phyloP scores from a whole-genome alignment of 92 coral and sea anemone genomes.

The Micromussa lordhowensis region DNA sequence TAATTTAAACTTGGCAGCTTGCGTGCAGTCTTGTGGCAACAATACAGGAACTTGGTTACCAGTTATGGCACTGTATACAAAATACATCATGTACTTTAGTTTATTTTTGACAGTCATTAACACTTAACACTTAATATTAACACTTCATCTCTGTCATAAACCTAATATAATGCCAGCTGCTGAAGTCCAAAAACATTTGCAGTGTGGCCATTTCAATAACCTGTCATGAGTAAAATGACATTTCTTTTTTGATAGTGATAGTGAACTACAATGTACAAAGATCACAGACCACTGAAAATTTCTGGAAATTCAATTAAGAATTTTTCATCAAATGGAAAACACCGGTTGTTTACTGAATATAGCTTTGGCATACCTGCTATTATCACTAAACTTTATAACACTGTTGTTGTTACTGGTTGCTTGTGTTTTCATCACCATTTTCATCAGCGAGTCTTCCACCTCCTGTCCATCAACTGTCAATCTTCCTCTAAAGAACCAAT shows the following conservation, averaged over 20 bases:
- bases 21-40: slow-evolving; percentile 71
- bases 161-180: too few relatives aligned
- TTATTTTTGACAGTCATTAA: background rate
- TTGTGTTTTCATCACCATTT: slow-evolving; percentile 93
- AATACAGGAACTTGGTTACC: slow-evolving; percentile 81
- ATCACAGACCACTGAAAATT: too few relatives aligned
- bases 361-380: slow-evolving; percentile 78
- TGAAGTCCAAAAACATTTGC: too few relatives aligned
- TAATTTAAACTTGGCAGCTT: slow-evolving; percentile 74
- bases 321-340: too few relatives aligned
- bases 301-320: too few relatives aligned
- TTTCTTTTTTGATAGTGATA: too few relatives aligned
- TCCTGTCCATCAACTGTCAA: slow-evolving; percentile 88
- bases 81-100: background rate
- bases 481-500: slow-evolving; percentile 96
- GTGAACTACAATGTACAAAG: too few relatives aligned
- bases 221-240: too few relatives aligned
- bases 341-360: too few relatives aligned
- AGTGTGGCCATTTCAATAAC: too few relatives aligned
- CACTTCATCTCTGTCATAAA: too few relatives aligned
- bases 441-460: slow-evolving; percentile 83
- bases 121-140: too few relatives aligned
- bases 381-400: slow-evolving; percentile 89
- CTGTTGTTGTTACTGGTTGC: slow-evolving; percentile 83
- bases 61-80: slow-evolving; percentile 75